Percentiles rank a stretch among this genome's conserved stretches.
These are phyloP conservation scores for Hydrozoanthus gracilis DNA, from an alignment of 92 coral and sea anemone species.

Conservation along the genomic window DNA sequence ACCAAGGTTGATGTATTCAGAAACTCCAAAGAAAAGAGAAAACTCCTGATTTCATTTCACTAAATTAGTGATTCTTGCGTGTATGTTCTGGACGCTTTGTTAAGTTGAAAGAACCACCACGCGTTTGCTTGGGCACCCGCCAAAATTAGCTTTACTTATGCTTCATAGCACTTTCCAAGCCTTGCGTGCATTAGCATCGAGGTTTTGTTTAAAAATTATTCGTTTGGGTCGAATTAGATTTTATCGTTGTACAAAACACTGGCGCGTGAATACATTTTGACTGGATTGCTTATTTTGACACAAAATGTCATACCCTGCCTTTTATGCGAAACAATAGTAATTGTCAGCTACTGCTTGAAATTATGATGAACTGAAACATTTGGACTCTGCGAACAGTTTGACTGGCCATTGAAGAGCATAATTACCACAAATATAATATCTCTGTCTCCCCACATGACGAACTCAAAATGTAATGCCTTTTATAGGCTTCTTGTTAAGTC, in stretches of 20 bases:
- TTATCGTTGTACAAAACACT: slow-evolving; percentile 50
- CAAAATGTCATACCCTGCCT: slow-evolving; percentile 51
- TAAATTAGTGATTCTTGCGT: slow-evolving; percentile 62
- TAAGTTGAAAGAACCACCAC: slow-evolving; percentile 31
- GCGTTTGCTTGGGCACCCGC: slow-evolving; percentile 44
- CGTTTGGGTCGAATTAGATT: slow-evolving; percentile 48
- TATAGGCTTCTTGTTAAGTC: slow-evolving; percentile 82
- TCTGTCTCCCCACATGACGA: slow-evolving; percentile 79
- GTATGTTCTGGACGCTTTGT: slow-evolving; percentile 30
- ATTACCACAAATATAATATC: slow-evolving; percentile 78
- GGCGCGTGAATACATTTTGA: slow-evolving; percentile 65
- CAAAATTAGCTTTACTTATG: slow-evolving; percentile 41
- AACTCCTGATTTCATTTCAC: slow-evolving; percentile 68
- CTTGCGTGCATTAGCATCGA: slow-evolving; percentile 47
- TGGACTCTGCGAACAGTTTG: slow-evolving; percentile 53
- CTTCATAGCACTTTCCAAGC: slow-evolving; percentile 28
- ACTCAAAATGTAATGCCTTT: slow-evolving; percentile 82
- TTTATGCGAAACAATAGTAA: slow-evolving; percentile 75
- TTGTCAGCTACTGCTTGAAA: slow-evolving; percentile 51
- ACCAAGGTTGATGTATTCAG: slow-evolving; percentile 67
- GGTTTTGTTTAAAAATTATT: slow-evolving; percentile 48
- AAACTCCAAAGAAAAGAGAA: slow-evolving; percentile 61
- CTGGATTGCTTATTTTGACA: slow-evolving; percentile 55
- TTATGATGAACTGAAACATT: slow-evolving; percentile 45
- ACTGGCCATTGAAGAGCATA: slow-evolving; percentile 66